phyloP scores from a whole-genome alignment of 2,797 vertebrate species.

The Alosa sapidissima region DNA sequence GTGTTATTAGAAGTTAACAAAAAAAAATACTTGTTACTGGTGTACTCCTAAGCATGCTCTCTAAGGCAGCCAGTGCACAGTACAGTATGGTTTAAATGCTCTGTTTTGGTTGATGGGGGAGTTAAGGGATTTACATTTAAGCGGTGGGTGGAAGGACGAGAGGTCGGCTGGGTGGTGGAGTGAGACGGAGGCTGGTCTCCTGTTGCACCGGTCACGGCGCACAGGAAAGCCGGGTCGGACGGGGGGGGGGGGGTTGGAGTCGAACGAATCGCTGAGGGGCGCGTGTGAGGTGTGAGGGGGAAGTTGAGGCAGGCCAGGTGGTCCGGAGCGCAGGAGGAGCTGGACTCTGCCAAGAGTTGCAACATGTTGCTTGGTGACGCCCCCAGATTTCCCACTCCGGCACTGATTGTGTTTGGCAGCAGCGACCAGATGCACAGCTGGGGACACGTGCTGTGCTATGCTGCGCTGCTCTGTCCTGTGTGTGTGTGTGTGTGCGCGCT shows the following conservation, averaged over 20 bases:
- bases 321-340: conserved; percentile 18
- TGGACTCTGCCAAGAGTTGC: conserved; percentile 53
- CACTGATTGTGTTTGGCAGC: conserved; percentile 51
- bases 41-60: not conserved
- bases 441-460: conserved; percentile 24
- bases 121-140: not conserved
- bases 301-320: conserved; percentile 32
- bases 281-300: not conserved
- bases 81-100: not conserved
- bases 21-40: not conserved
- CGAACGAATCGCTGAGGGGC: not conserved
- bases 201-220: not conserved
- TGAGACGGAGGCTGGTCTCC: not conserved
- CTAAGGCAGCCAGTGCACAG: not conserved
- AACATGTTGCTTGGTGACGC: conserved; percentile 59
- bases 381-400: conserved; percentile 66
- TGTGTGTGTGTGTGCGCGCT: not conserved
- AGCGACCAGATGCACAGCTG: conserved; percentile 51
- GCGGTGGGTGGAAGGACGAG: not conserved
- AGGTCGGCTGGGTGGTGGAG: not conserved
- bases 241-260: not conserved
- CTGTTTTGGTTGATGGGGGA: not conserved
- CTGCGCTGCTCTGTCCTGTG: not conserved
- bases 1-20: not conserved
- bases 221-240: not conserved